phyloP scores from a whole-genome alignment of 2,888 invertebrate species.

The Anorthoa munda region DNA sequence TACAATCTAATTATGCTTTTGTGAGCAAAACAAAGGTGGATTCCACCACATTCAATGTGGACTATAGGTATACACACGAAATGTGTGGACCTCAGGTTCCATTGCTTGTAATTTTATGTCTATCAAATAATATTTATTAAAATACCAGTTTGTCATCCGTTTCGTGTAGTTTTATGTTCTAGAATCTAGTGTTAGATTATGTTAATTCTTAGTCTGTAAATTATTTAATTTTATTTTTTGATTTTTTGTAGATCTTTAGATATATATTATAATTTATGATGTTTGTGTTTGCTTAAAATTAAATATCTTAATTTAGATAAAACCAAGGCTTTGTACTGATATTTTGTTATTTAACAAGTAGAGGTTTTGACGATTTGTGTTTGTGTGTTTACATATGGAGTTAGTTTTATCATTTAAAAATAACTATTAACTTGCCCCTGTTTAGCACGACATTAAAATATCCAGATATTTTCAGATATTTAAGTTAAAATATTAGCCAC shows the following conservation, averaged over 20 bases:
- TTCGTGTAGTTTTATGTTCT: slow-evolving; percentile 10
- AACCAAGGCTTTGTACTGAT: not conserved
- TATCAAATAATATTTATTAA: not conserved
- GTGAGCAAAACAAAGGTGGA: slow-evolving; percentile 81
- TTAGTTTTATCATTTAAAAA: not conserved
- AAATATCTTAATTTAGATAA: slow-evolving; percentile 8
- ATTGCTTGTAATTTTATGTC: not conserved
- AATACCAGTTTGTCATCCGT: slow-evolving; percentile 13
- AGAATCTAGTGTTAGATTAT: slow-evolving; percentile 14
- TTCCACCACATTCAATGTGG: slow-evolving; percentile 67
- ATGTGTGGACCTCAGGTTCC: slow-evolving; percentile 2
- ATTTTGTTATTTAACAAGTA: not conserved
- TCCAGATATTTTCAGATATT: too few relatives aligned
- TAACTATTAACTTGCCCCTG: not conserved
- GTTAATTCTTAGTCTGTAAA: not conserved
- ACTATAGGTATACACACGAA: slow-evolving; percentile 14
- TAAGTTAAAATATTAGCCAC: too few relatives aligned
- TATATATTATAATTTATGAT: not conserved
- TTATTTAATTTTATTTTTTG: not conserved
- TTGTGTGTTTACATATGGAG: not conserved
- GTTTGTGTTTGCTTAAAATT: slow-evolving; percentile 3
- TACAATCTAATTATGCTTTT: slow-evolving; percentile 79
- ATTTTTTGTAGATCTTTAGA: not conserved
- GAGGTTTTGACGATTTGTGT: not conserved
- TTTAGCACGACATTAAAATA: too few relatives aligned